Conservation (phyloP, 2,113 vertebrate species). For the Scomber japonicus region DNA sequence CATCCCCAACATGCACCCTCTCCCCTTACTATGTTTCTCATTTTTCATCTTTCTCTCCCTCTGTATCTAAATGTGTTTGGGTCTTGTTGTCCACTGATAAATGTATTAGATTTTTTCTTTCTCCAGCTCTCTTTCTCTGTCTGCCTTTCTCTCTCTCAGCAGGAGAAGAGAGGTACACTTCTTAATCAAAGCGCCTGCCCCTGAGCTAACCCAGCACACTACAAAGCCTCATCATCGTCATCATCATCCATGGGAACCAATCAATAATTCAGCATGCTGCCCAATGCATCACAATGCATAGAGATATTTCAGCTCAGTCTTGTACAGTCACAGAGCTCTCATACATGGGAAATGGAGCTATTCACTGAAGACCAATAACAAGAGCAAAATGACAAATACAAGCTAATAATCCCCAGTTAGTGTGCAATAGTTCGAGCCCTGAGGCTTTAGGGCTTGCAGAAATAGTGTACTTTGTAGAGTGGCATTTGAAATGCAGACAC, state of each 20-base stretch:
- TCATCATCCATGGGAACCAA: slow-evolving; percentile 73
- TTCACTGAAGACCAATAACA: slow-evolving; percentile 74
- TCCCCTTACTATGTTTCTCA: slow-evolving; percentile 15
- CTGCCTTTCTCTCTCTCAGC: slow-evolving; percentile 28
- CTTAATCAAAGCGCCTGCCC: slow-evolving; percentile 75
- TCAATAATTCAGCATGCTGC: slow-evolving; percentile 82
- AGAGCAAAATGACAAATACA: slow-evolving; percentile 76
- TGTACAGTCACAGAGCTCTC: slow-evolving; percentile 53
- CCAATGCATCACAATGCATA: slow-evolving; percentile 65
- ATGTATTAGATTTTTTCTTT: slow-evolving; percentile 30
- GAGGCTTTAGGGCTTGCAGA: slow-evolving; percentile 66
- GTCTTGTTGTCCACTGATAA: slow-evolving; percentile 35
- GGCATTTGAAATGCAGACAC: slow-evolving; percentile 76
- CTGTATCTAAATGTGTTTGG: slow-evolving; percentile 36
- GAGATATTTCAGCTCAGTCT: slow-evolving; percentile 56
- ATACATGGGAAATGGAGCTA: slow-evolving; percentile 66
- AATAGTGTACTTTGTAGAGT: slow-evolving; percentile 70
- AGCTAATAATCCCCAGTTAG: slow-evolving; percentile 80
- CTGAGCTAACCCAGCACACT: slow-evolving; percentile 63
- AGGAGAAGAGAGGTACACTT: slow-evolving; percentile 43
- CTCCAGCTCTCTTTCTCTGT: slow-evolving; percentile 7
- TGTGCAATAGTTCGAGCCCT: slow-evolving; percentile 64
- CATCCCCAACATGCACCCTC: neutral
- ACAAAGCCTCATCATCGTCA: slow-evolving; percentile 73
- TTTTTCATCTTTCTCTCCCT: neutral